Evolutionary conservation across 2,113 vertebrate species (phyloP).

Genomic region (Vulpes lagopus): DNA sequence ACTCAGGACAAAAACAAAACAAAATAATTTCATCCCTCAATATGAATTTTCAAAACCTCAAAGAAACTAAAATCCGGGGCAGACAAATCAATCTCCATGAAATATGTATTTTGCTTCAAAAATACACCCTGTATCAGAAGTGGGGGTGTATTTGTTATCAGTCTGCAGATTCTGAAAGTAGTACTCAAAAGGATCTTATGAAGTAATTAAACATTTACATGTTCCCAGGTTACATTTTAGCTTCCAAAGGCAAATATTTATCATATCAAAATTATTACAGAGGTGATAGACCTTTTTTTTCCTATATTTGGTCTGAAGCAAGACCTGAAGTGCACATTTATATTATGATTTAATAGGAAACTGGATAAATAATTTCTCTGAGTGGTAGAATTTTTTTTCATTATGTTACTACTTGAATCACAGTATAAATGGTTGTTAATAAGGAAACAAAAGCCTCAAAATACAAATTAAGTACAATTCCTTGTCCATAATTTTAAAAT

Average conservation of each 20-base stretch:
- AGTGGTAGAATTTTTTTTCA: neutral
- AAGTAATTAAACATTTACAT: slow-evolving; percentile 19
- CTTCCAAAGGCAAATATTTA: slow-evolving; percentile 16
- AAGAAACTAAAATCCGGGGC: slow-evolving; percentile 24
- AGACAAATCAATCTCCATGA: slow-evolving; percentile 64
- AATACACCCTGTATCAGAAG: neutral
- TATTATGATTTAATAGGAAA: neutral
- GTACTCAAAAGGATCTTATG: neutral
- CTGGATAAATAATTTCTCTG: neutral
- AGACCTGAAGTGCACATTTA: neutral
- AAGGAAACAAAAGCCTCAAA: neutral
- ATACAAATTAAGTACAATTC: neutral
- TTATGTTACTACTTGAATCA: neutral
- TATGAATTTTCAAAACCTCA: slow-evolving; percentile 38
- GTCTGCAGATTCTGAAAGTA: neutral
- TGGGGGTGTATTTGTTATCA: neutral
- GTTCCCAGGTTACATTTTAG: neutral
- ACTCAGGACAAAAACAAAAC: neutral
- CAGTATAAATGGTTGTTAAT: neutral
- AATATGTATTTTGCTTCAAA: slow-evolving; percentile 57
- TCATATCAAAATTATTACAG: neutral
- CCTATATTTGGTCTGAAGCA: neutral
- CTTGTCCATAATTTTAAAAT: slow-evolving; percentile 9
- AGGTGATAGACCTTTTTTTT: neutral
- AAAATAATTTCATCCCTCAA: neutral